These are phyloP conservation scores for Ceratina australensis DNA, from an alignment of 1,140 invertebrate species.

Conservation along the genomic window DNA sequence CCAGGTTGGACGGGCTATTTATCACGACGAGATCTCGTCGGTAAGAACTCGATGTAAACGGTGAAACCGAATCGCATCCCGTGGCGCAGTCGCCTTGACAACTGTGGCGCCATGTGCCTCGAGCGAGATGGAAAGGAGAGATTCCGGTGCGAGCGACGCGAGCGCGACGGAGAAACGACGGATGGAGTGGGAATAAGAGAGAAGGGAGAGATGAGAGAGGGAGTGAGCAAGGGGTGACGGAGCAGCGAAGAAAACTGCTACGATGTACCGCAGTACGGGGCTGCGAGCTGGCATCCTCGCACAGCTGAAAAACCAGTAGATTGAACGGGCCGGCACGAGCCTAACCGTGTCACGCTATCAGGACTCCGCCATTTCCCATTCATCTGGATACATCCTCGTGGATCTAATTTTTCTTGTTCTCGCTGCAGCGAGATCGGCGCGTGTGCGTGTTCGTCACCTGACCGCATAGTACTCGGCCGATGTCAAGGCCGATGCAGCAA, in stretches of 20 bases:
- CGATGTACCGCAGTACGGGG: constrained; percentile 76
- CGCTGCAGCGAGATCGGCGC: too few relatives aligned
- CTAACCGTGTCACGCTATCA: constrained; percentile 3
- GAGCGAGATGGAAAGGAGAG: constrained; percentile 23
- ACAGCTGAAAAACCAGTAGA: constrained; percentile 43
- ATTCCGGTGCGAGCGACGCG: constrained; percentile 1
- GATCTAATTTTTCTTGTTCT: background rate
- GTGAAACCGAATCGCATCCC: constrained; percentile 17
- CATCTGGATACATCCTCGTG: background rate
- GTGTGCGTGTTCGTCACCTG: background rate
- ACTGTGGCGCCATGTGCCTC: constrained; percentile 73
- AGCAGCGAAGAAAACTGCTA: constrained; percentile 72
- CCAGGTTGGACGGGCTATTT: background rate
- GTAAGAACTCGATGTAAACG: background rate
- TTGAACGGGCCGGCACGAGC: background rate
- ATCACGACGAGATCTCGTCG: constrained; percentile 14
- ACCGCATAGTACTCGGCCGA: background rate
- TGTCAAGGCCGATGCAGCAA: constrained; percentile 60
- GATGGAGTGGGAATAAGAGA: constrained; percentile 36
- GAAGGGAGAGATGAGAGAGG: constrained; percentile 23
- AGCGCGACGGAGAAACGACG: constrained; percentile 18
- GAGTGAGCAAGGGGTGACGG: constrained; percentile 41
- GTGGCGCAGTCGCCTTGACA: constrained; percentile 76
- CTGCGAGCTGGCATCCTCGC: constrained; percentile 61
- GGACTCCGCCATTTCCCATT: constrained; percentile 39